Evolutionary conservation across 2,113 vertebrate species (phyloP).

Genomic region (Catharus fuscescens): DNA sequence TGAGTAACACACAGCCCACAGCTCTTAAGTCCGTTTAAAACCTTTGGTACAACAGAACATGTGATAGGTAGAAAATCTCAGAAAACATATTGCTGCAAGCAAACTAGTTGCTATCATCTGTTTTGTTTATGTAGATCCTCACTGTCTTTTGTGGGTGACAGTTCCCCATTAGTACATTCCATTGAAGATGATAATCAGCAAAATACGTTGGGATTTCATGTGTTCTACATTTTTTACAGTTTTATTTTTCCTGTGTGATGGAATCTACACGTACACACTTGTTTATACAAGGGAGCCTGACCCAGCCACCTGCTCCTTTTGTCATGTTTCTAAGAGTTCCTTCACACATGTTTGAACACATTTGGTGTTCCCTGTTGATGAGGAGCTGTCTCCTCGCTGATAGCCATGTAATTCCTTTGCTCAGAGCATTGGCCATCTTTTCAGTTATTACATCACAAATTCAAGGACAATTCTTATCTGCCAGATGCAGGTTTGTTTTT

Average conservation of each 20-base stretch:
- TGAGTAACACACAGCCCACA: background rate
- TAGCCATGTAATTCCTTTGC: background rate
- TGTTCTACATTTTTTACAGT: background rate
- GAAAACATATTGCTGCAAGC: background rate
- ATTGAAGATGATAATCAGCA: background rate
- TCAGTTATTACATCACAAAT: background rate
- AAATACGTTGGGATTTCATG: background rate
- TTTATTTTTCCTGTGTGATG: background rate
- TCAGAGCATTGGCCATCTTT: background rate
- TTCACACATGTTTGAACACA: background rate
- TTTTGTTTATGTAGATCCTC: background rate
- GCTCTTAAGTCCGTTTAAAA: background rate
- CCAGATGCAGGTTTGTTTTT: background rate
- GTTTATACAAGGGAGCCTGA: background rate
- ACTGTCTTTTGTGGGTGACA: background rate
- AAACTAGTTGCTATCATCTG: background rate
- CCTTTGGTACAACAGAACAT: background rate
- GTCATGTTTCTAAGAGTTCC: background rate
- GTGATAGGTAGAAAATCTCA: background rate
- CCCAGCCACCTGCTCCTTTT: background rate
- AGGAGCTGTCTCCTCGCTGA: background rate
- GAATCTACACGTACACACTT: background rate
- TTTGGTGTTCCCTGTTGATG: background rate
- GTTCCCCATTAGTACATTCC: background rate
- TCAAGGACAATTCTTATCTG: background rate